Conservation (phyloP, 92 coral and sea anemone species). For the Ricordea florida region DNA sequence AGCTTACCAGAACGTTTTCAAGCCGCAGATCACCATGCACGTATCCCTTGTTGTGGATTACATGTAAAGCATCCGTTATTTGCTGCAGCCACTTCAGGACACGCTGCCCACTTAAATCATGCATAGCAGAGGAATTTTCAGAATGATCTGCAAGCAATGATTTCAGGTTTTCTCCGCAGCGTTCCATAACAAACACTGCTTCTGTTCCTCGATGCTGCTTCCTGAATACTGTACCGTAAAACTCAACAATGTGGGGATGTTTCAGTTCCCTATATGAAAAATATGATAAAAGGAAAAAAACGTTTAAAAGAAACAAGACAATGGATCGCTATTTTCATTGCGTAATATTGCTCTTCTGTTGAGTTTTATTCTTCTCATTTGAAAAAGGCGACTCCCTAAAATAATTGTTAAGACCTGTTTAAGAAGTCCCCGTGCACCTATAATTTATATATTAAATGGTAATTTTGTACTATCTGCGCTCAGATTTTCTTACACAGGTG, state of each 20-base stretch:
- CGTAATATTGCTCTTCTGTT: too few relatives aligned
- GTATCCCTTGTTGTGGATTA: neutral
- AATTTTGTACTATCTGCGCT: too few relatives aligned
- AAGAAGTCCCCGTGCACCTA: too few relatives aligned
- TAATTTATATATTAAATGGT: too few relatives aligned
- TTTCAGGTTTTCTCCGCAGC: neutral
- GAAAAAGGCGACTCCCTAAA: too few relatives aligned
- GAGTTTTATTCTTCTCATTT: too few relatives aligned
- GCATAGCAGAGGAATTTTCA: neutral
- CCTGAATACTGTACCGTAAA: neutral
- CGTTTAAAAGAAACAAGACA: neutral
- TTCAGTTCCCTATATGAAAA: neutral
- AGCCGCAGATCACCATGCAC: slow-evolving; percentile 18
- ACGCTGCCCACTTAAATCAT: neutral
- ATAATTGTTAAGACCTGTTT: too few relatives aligned
- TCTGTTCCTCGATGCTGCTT: neutral
- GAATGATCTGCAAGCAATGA: neutral
- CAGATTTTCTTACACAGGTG: too few relatives aligned
- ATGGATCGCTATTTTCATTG: neutral
- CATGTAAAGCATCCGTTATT: neutral
- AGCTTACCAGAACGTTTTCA: neutral
- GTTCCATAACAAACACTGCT: neutral
- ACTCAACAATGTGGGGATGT: slow-evolving; percentile 12
- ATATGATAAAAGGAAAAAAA: neutral
- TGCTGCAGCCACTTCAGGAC: neutral